Percentiles rank a stretch among this genome's conserved stretches.
Evolutionary conservation across 2,113 vertebrate species (phyloP).

Genomic region (Periophthalmodon schlosseri): DNA sequence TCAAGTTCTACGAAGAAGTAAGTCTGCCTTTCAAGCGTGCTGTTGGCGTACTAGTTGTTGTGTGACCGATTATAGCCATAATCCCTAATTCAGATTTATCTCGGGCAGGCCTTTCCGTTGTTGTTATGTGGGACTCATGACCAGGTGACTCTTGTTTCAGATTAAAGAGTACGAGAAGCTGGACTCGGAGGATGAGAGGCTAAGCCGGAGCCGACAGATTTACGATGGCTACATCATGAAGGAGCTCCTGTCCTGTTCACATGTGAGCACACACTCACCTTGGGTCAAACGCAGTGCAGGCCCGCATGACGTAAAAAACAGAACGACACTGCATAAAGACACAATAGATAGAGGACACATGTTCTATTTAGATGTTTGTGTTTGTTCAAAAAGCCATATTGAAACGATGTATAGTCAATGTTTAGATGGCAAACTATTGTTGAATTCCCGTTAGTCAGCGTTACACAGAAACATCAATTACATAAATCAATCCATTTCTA

Average conservation of each 20-base stretch:
- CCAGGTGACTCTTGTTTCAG: slow-evolving; percentile 35
- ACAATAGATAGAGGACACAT: not conserved
- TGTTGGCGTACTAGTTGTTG: slow-evolving; percentile 18
- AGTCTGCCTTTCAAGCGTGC: slow-evolving; percentile 49
- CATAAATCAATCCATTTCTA: no score
- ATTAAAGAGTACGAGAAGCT: slow-evolving; percentile 92
- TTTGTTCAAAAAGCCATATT: no score
- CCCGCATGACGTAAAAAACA: not conserved
- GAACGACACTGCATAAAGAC: not conserved
- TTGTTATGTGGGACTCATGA: not conserved
- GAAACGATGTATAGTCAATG: no score
- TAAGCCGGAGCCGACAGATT: slow-evolving; percentile 89
- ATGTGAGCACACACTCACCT: slow-evolving; percentile 76
- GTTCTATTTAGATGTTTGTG: no score
- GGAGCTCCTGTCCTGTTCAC: slow-evolving; percentile 95
- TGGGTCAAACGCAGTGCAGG: not conserved
- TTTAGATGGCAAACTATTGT: no score
- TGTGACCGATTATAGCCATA: slow-evolving; percentile 37
- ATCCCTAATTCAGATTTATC: slow-evolving; percentile 43
- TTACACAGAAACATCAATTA: no score
- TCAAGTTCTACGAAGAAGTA: slow-evolving; percentile 98
- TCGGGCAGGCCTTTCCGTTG: slow-evolving; percentile 12
- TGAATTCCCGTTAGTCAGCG: no score
- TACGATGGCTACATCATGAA: slow-evolving; percentile 97
- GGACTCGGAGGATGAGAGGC: slow-evolving; percentile 90